Evolutionary conservation across 37 sponge, comb jelly and placozoan species (phyloP), one percentile per base, ranked within the genome.

Genomic region (Aplysina aerophoba): DNA sequence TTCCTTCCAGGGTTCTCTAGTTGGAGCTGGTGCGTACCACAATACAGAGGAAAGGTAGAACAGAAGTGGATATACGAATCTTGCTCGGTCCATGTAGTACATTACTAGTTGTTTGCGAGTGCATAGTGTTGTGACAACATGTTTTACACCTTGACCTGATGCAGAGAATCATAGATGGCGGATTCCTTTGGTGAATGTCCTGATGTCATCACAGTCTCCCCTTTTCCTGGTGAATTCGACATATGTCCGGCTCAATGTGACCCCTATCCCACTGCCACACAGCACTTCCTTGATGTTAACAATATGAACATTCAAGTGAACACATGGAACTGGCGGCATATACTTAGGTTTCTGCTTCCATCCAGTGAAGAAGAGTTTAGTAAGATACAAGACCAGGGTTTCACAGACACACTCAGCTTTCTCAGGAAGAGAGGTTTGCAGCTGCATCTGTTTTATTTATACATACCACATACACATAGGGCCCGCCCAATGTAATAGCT

Each of bases 221-320:
- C 96, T 22, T 95, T 93, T 82, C 63, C 83, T 35, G 96, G 96
- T 25, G 91, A 82, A 24, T 85, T 88, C 80, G 96, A 95, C 50
- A 93, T 95, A 28, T 90, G 96, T 64, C 96, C 96, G 0, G 0
- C 50, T 11, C 50, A 44, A 3, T 8, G 5, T 20, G 53, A 75
- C 13, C 24, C n/a, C n/a, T n/a, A 36, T 24, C 50, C 25, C 41
- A 2, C 5, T 31, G 78, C 25, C 13, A 53, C 38, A 0, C 37
- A 75, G 15, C 31, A 75, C 78, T 75, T 50, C 54, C 78, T 75
- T 31, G 40, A 24, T 40, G 25, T 75, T 6, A 39, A 39, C 54
- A 75, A 75, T 25, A 75, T 75, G 78, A 40, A 39, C 17, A 24
- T 75, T 40, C 22, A 36, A 36, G 33, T 75, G 41, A 75, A 75